Evolutionary conservation across 2,113 vertebrate species (phyloP).

Genomic region (Laticauda laticaudata): DNA sequence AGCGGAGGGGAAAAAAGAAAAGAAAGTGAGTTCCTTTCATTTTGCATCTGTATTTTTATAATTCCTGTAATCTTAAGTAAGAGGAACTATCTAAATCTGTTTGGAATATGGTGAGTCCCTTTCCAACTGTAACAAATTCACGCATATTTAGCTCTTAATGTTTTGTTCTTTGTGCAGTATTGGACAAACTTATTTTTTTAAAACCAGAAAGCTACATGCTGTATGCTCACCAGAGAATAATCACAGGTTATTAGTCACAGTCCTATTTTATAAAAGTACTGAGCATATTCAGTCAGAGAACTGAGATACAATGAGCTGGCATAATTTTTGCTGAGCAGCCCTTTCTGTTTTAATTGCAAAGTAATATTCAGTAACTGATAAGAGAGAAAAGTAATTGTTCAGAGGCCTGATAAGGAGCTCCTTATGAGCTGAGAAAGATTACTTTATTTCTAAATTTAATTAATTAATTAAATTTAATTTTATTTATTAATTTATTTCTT

Average conservation of each 20-base stretch:
- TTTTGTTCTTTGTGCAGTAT: not conserved
- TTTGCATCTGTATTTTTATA: not conserved
- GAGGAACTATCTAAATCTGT: not conserved
- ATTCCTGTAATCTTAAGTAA: not conserved
- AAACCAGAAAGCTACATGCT: not conserved
- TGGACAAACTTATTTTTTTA: not conserved
- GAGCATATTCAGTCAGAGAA: not conserved
- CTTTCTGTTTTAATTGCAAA: not conserved
- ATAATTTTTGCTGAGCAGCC: not conserved
- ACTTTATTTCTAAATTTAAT: not conserved
- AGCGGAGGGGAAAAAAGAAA: no score
- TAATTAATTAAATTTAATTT: no score
- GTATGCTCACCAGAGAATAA: not conserved
- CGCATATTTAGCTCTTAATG: not conserved
- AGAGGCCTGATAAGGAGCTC: not conserved
- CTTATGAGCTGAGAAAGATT: not conserved
- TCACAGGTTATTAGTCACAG: not conserved
- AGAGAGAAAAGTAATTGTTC: not conserved
- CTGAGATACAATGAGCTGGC: not conserved
- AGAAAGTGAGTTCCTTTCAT: not conserved
- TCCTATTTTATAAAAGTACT: not conserved
- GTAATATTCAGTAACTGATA: not conserved
- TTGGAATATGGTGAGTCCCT: not conserved
- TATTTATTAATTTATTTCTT: not conserved
- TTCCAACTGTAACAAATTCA: not conserved